Conservation (phyloP, 64 coral and sea anemone genomes). For the Acropora tenuis region DNA sequence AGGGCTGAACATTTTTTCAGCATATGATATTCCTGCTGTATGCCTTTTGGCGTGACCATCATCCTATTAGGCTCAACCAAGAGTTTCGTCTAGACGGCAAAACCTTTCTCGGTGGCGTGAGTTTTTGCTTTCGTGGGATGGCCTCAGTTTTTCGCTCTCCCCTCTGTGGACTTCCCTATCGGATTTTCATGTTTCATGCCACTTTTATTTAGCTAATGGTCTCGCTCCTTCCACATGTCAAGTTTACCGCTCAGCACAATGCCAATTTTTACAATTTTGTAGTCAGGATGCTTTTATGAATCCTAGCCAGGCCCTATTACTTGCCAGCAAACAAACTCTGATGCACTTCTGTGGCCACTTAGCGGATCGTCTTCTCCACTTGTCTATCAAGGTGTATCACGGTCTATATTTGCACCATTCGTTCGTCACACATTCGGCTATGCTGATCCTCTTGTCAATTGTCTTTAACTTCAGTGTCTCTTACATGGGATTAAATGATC, state of each 20-base stretch:
- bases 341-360: too few relatives aligned
- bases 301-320: too few relatives aligned
- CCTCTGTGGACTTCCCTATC: background rate
- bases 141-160: background rate
- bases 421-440: too few relatives aligned
- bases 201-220: background rate
- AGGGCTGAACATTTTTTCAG: background rate
- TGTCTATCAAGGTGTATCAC: too few relatives aligned
- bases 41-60: background rate
- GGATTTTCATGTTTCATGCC: background rate
- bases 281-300: background rate
- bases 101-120: too few relatives aligned
- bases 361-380: too few relatives aligned
- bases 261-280: constrained; percentile 45
- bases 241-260: background rate
- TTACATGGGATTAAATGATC: too few relatives aligned
- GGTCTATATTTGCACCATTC: too few relatives aligned
- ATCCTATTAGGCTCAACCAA: background rate
- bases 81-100: too few relatives aligned
- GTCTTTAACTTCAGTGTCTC: too few relatives aligned
- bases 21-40: background rate
- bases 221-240: constrained; percentile 26
- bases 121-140: background rate
- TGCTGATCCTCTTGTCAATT: too few relatives aligned
- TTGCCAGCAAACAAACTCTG: too few relatives aligned